phyloP scores from a whole-genome alignment of 2,113 vertebrate species.

The Hystrix cristata region DNA sequence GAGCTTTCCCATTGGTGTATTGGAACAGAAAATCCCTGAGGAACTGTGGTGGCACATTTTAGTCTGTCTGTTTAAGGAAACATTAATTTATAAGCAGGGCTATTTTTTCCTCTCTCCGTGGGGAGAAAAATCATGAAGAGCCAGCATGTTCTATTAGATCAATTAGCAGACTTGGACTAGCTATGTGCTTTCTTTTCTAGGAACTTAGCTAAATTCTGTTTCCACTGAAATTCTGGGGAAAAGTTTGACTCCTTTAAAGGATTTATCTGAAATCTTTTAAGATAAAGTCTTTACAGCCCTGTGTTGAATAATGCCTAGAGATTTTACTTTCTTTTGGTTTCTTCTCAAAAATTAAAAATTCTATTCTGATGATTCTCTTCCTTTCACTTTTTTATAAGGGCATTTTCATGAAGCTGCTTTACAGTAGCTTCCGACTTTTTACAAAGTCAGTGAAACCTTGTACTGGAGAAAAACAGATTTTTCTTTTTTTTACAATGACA shows the following conservation, averaged over 20 bases:
- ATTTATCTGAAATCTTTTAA: conserved; percentile 5
- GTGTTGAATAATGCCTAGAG: neutral
- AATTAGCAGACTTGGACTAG: conserved; percentile 39
- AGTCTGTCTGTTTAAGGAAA: conserved; percentile 26
- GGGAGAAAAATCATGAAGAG: neutral
- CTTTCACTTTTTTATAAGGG: neutral
- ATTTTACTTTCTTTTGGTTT: conserved; percentile 6
- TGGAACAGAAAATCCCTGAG: conserved; percentile 17
- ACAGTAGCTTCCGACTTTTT: neutral
- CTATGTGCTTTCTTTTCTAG: conserved; percentile 56
- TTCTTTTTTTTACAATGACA: neutral
- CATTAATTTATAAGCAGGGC: conserved; percentile 13
- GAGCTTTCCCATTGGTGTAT: neutral
- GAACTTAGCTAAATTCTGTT: conserved; percentile 16
- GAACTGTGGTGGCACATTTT: conserved; percentile 36
- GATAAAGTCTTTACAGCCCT: neutral
- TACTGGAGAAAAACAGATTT: neutral
- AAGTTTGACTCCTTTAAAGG: neutral
- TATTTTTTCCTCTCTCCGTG: conserved; percentile 56
- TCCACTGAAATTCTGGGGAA: conserved; percentile 37
- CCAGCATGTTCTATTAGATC: neutral
- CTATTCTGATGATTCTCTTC: neutral
- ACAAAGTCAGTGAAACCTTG: neutral
- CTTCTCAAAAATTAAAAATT: neutral
- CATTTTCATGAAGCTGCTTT: conserved; percentile 30